Percentiles rank a stretch among this genome's conserved stretches.
Evolutionary conservation across 2,797 vertebrate genomes (phyloP).

Genomic region (Bradypodion pumilum): DNA sequence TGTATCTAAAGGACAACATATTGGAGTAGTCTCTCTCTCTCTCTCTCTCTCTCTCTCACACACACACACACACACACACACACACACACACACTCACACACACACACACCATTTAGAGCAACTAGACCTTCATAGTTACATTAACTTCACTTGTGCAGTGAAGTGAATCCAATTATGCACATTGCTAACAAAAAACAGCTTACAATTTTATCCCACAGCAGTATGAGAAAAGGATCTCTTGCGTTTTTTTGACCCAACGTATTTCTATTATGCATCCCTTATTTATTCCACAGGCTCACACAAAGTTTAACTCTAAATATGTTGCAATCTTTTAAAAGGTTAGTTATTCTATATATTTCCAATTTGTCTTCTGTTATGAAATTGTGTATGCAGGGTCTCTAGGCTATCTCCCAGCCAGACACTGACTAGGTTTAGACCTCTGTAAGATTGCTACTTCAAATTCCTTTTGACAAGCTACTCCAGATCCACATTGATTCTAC

Average conservation of each 20-base stretch:
- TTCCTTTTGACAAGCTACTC: background rate
- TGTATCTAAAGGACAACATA: background rate
- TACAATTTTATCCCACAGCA: background rate
- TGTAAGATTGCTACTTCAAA: background rate
- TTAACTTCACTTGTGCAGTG: conserved; percentile 23
- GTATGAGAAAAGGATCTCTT: conserved; percentile 38
- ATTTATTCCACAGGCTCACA: conserved; percentile 34
- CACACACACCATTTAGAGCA: background rate
- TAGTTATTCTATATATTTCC: no score
- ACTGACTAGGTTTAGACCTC: background rate
- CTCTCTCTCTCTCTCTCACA: no score
- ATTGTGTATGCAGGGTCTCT: background rate
- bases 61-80: no score
- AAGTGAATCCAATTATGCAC: background rate
- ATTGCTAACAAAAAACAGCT: background rate
- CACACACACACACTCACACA: background rate
- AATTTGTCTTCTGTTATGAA: background rate
- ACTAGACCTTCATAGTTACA: conserved; percentile 9
- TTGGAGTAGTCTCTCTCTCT: background rate
- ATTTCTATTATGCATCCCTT: conserved; percentile 36
- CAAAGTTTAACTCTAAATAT: background rate
- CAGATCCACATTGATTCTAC: background rate
- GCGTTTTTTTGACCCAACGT: conserved; percentile 30
- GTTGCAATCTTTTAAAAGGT: background rate
- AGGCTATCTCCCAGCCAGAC: background rate